phyloP scores from a whole-genome alignment of 2,797 vertebrate genomes.

The Prionace glauca region DNA sequence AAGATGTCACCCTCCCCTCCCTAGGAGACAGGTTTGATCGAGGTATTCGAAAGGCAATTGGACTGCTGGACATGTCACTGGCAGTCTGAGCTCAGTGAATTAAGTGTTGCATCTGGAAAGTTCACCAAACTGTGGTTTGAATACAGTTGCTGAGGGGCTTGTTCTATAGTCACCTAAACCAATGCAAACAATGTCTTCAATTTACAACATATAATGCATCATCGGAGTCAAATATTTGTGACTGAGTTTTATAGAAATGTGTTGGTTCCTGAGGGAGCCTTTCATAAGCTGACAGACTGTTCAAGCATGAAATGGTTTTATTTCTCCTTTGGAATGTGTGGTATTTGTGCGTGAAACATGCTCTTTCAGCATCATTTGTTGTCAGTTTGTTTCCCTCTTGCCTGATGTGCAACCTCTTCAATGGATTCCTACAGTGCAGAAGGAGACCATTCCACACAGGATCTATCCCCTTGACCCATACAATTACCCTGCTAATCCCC shows the following conservation, averaged over 20 bases:
- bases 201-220: background rate
- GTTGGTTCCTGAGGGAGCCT: slow-evolving; percentile 22
- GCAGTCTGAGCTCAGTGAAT: background rate
- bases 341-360: background rate
- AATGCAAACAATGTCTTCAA: background rate
- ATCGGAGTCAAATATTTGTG: background rate
- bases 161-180: slow-evolving; percentile 6
- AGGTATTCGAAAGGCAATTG: no score
- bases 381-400: background rate
- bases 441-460: no score
- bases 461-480: no score
- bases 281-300: slow-evolving; percentile 23
- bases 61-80: background rate
- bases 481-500: no score
- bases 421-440: no score
- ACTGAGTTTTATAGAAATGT: background rate
- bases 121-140: background rate
- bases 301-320: slow-evolving; percentile 34
- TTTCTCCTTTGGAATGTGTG: slow-evolving; percentile 12
- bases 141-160: background rate
- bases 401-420: background rate
- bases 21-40: no score
- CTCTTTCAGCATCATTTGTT: background rate
- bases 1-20: background rate
- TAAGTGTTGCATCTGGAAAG: background rate